phyloP scores from a whole-genome alignment of 2,113 vertebrate species.

The Ancistrus triradiatus region DNA sequence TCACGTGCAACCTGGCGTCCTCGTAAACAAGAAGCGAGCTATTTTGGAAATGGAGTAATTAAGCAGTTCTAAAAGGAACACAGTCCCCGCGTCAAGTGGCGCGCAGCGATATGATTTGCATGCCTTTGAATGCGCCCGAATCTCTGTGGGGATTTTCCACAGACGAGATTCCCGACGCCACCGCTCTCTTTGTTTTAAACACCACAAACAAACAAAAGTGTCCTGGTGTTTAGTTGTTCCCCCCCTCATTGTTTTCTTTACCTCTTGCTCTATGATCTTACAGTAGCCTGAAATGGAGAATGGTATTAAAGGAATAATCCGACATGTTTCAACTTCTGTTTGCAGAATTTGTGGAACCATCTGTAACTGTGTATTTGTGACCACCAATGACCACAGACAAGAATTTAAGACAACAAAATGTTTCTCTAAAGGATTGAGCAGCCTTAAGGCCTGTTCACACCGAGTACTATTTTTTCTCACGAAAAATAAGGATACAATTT shows the following conservation, averaged over 20 bases:
- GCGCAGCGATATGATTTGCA: conserved; percentile 75
- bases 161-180: conserved; percentile 69
- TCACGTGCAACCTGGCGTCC: conserved; percentile 39
- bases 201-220: conserved; percentile 69
- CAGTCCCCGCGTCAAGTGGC: conserved; percentile 63
- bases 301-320: too few species aligned
- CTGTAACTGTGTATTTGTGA: too few species aligned
- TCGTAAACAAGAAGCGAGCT: conserved; percentile 73
- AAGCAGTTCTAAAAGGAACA: conserved; percentile 69
- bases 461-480: too few species aligned
- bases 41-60: conserved; percentile 80
- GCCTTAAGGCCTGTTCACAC: too few species aligned
- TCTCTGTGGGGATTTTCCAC: conserved; percentile 71
- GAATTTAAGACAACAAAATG: too few species aligned
- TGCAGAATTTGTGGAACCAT: too few species aligned
- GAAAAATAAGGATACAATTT: too few species aligned
- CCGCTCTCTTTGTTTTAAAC: conserved; percentile 72
- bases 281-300: conserved; percentile 40
- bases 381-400: too few species aligned
- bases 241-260: background rate
- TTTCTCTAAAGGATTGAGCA: too few species aligned
- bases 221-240: conserved; percentile 49
- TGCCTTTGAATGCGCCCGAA: conserved; percentile 73
- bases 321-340: too few species aligned
- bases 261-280: conserved; percentile 57